These are phyloP conservation scores for Bagarius yarrelli DNA, from an alignment of 2,113 vertebrate genomes.

Conservation along the genomic window DNA sequence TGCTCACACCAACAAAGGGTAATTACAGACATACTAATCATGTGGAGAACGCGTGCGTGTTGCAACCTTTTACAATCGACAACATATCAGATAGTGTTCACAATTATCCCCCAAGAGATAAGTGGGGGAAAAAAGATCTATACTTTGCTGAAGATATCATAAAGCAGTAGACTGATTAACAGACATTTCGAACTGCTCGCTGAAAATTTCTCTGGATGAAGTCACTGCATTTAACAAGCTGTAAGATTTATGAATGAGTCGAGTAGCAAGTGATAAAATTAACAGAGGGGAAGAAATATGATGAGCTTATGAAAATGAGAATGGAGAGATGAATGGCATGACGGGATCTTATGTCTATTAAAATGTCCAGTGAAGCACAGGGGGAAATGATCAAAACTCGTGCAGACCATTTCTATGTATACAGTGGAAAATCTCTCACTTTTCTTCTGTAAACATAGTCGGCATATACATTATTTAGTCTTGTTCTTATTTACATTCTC, in stretches of 20 bases:
- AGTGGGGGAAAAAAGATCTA: background rate
- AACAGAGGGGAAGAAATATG: slow-evolving; percentile 5
- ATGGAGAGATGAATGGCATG: background rate
- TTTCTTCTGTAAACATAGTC: slow-evolving; percentile 33
- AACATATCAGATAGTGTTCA: background rate
- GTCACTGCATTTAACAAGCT: slow-evolving; percentile 1
- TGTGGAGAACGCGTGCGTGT: background rate
- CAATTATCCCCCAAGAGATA: background rate
- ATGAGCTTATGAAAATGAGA: slow-evolving; percentile 1
- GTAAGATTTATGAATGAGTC: slow-evolving; percentile 35
- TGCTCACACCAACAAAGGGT: slow-evolving; percentile 40
- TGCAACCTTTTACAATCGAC: slow-evolving; percentile 9
- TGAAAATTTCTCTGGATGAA: background rate
- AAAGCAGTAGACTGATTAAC: background rate
- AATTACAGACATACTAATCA: slow-evolving; percentile 10
- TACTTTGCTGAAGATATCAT: background rate
- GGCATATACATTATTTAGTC: slow-evolving; percentile 53
- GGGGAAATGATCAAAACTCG: slow-evolving; percentile 39
- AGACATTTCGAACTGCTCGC: background rate
- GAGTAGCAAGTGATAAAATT: slow-evolving; percentile 31
- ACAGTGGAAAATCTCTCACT: slow-evolving; percentile 6
- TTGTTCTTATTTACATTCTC: slow-evolving; percentile 49
- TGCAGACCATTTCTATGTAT: slow-evolving; percentile 12
- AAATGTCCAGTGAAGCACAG: slow-evolving; percentile 48
- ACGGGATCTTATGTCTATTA: slow-evolving; percentile 40